Conservation (phyloP, 2,888 invertebrate genomes). For the Apocheima hispidaria region DNA sequence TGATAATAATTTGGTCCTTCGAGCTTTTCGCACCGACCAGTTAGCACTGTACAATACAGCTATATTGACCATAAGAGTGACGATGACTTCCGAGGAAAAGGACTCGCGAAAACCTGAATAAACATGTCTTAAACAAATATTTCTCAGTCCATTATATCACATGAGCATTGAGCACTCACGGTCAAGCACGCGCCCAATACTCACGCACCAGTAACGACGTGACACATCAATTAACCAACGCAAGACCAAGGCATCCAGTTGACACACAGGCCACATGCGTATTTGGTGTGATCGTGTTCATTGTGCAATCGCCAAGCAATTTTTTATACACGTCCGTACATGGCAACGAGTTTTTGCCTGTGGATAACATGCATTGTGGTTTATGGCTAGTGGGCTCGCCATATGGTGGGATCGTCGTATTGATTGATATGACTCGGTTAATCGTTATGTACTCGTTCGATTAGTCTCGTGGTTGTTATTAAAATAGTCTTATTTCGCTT, state of each 20-base stretch:
- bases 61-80: constrained; percentile 2
- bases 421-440: constrained; percentile 33
- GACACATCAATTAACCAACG: constrained; percentile 47
- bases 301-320: constrained; percentile 33
- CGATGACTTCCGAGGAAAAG: constrained; percentile 10
- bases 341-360: constrained; percentile 29
- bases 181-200: constrained; percentile 35
- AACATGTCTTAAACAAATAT: constrained; percentile 6
- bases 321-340: constrained; percentile 22
- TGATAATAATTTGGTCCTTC: constrained; percentile 7
- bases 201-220: constrained; percentile 40
- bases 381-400: constrained; percentile 24
- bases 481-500: constrained; percentile 1
- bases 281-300: constrained; percentile 36
- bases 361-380: constrained; percentile 22
- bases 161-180: constrained; percentile 38
- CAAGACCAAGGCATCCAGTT: constrained; percentile 32
- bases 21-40: not conserved
- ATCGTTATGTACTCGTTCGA: constrained; percentile 10
- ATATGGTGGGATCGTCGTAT: constrained; percentile 32
- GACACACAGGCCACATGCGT: constrained; percentile 39
- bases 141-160: constrained; percentile 12
- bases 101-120: constrained; percentile 8
- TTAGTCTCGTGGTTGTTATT: constrained; percentile 8
- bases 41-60: not conserved